Base-by-base conservation (phyloP, 2,113 vertebrate genomes). In the Scomber scombrus region DNA sequence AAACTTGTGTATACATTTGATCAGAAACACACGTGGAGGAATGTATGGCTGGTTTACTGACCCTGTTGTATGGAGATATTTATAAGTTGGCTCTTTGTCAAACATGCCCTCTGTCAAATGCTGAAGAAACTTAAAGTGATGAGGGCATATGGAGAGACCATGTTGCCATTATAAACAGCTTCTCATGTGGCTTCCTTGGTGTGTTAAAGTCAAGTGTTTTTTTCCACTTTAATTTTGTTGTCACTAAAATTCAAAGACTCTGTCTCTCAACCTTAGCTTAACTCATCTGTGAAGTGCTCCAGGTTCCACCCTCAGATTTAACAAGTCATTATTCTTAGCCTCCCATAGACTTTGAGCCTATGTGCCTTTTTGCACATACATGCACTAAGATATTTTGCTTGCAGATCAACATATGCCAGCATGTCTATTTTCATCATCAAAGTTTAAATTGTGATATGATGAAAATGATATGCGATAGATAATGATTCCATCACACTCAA, bases 91-190 rank as follows among this genome's bases (percentile, higher is more conserved):
- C n/a, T 43, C 15, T 54, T 1, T 55, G 21, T 9, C 29, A 0
- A 16, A 43, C 2, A 0, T n/a, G 51, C 19, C 11, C 40, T 78
- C 15, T 60, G 14, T 79, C 10, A 87, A 60, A 66, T 64, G 76
- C 67, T 85, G 31, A 78, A 66, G 14, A 58, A 49, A 21, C 75
- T 51, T 71, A 5, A 21, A 50, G 26, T 49, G 71, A 68, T 79
- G 31, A 65, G 49, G 82, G 73, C 9, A 0, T 69, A n/a, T 34
- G 46, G 23, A 71, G 49, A 74, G 11, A 29, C 12, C 18, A 16
- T 90, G 84, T 90, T 90, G 58, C 18, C 47, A 85, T 67, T 71
- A 58, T 74, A 89, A 92, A 91, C 87, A 90, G 15, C 8, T 29
- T 63, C 60, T 69, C 63, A 26, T 76, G 46, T 74, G 29, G 19